These are phyloP conservation scores for Loxodonta africana DNA, from an alignment of 2,113 vertebrate genomes.

Conservation along the genomic window DNA sequence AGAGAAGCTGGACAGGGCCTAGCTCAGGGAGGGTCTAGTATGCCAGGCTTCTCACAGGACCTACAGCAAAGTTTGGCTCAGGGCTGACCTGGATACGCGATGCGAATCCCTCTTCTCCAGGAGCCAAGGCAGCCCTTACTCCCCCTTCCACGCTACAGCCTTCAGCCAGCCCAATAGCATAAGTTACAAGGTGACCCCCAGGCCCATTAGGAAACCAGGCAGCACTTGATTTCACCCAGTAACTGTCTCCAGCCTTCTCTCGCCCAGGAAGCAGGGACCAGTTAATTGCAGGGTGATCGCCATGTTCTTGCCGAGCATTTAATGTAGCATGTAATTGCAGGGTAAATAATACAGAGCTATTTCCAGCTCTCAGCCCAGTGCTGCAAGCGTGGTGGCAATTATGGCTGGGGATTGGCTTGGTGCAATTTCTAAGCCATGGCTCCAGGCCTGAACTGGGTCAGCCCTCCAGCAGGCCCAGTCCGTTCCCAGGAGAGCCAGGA, in stretches of 20 bases:
- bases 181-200: slow-evolving; percentile 79
- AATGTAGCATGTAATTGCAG: slow-evolving; percentile 87
- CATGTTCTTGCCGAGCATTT: slow-evolving; percentile 83
- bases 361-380: slow-evolving; percentile 81
- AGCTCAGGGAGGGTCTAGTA: background rate
- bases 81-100: background rate
- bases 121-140: background rate
- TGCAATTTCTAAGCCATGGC: slow-evolving; percentile 59
- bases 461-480: slow-evolving; percentile 5
- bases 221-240: slow-evolving; percentile 59
- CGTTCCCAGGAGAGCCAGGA: background rate
- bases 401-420: slow-evolving; percentile 52
- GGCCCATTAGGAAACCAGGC: slow-evolving; percentile 75
- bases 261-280: slow-evolving; percentile 82
- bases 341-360: slow-evolving; percentile 86
- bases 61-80: background rate
- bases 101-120: background rate
- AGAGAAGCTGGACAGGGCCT: background rate
- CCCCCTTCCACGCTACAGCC: background rate
- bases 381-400: slow-evolving; percentile 71
- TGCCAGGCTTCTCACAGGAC: background rate
- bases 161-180: background rate
- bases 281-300: slow-evolving; percentile 85
- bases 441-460: slow-evolving; percentile 73
- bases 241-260: slow-evolving; percentile 75